phyloP scores from a whole-genome alignment of 2,113 vertebrate species.

The Spermophilus dauricus region DNA sequence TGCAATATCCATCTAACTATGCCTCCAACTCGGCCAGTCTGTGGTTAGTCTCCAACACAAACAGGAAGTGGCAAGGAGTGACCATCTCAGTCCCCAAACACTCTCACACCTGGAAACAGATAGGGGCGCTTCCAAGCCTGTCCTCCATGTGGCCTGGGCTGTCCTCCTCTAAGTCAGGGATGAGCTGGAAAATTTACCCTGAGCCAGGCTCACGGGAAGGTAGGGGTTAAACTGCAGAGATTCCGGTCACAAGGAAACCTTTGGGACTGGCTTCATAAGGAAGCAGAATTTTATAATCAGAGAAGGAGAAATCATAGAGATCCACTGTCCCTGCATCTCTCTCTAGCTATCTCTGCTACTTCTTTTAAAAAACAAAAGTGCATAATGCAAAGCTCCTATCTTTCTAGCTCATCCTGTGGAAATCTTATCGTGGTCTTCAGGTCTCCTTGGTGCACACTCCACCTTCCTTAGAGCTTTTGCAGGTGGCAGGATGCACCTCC shows the following conservation, averaged over 20 bases:
- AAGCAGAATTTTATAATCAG: neutral
- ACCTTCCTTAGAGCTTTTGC: neutral
- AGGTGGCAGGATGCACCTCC: neutral
- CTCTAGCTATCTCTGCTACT: neutral
- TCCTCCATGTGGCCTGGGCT: too few species aligned
- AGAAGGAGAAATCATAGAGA: neutral
- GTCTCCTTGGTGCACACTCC: neutral
- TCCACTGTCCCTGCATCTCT: neutral
- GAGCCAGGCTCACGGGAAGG: neutral
- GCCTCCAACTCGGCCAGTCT: neutral
- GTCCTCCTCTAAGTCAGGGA: rapidly evolving
- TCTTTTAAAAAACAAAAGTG: neutral
- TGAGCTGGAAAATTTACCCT: neutral
- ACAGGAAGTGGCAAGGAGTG: neutral
- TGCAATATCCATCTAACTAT: neutral
- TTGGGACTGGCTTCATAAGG: neutral
- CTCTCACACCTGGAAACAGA: neutral
- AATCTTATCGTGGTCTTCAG: neutral
- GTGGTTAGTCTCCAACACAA: too few species aligned
- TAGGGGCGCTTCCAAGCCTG: rapidly evolving
- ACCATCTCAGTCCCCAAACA: neutral
- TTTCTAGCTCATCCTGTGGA: neutral
- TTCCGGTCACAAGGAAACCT: neutral
- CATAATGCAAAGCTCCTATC: neutral
- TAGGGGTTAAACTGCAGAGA: neutral